phyloP scores from a whole-genome alignment of 2,797 vertebrate species.

The Peromyscus melanophrys region DNA sequence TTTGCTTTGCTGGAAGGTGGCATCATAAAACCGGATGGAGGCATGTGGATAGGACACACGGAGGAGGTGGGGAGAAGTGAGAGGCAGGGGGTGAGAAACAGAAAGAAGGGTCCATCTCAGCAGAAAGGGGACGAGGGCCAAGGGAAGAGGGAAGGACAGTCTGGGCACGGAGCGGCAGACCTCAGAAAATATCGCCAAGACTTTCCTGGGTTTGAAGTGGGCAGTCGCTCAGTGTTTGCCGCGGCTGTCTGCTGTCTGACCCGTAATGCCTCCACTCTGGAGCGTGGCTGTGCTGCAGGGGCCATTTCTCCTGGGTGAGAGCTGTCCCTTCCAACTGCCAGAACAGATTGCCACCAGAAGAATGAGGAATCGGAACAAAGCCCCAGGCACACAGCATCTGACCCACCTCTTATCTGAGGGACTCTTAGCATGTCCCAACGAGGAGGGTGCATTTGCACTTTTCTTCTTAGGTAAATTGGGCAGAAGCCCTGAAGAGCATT shows the following conservation, averaged over 20 bases:
- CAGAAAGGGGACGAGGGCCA: constrained; percentile 57
- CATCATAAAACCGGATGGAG: constrained; percentile 66
- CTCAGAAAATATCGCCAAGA: not conserved
- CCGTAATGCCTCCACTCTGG: constrained; percentile 35
- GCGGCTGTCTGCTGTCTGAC: constrained; percentile 37
- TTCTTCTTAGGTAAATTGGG: not conserved
- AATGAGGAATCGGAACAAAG: not conserved
- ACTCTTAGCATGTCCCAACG: fast-evolving
- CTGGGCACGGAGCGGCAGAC: not conserved
- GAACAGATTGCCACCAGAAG: not conserved
- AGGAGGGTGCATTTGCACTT: fast-evolving
- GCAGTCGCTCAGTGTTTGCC: constrained; percentile 41
- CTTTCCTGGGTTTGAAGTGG: not conserved
- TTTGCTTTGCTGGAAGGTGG: constrained; percentile 72
- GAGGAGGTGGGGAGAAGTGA: not conserved
- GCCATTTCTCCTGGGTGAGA: constrained; percentile 31
- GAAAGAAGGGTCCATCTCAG: not conserved
- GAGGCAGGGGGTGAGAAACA: not conserved
- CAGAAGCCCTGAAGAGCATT: not conserved
- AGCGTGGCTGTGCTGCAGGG: constrained; percentile 57
- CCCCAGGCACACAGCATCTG: fast-evolving
- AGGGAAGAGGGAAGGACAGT: not conserved
- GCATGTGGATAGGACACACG: not conserved
- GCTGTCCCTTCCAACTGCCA: not conserved
- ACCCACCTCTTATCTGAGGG: not conserved